phyloP scores from a whole-genome alignment of 2,113 vertebrate genomes.

The Daubentonia madagascariensis region DNA sequence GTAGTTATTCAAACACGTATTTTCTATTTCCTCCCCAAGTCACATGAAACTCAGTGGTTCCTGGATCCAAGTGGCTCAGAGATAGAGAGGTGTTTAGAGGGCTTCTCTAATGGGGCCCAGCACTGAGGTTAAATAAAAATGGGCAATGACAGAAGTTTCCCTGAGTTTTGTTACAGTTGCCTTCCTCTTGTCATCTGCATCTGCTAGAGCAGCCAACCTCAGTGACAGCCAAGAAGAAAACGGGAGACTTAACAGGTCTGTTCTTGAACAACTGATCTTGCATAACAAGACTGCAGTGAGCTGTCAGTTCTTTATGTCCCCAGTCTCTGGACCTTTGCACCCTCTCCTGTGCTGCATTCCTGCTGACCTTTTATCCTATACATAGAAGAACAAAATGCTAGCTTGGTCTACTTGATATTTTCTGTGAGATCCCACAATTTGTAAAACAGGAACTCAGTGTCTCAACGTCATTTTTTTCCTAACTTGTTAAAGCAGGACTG shows the following conservation, averaged over 20 bases:
- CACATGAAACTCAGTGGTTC: neutral
- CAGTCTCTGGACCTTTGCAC: conserved; percentile 23
- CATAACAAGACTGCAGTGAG: conserved; percentile 28
- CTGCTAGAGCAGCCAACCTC: conserved; percentile 51
- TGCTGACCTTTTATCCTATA: neutral
- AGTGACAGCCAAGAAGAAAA: conserved; percentile 50
- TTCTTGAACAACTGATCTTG: conserved; percentile 52
- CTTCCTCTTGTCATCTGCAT: conserved; percentile 72
- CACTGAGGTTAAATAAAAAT: conserved; percentile 42
- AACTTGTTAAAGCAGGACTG: neutral
- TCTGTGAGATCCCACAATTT: neutral
- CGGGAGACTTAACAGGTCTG: conserved; percentile 19
- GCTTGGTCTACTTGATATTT: neutral
- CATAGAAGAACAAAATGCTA: neutral
- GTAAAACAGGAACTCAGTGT: neutral
- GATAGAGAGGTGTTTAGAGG: neutral
- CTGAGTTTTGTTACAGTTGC: conserved; percentile 57
- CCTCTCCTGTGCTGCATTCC: neutral
- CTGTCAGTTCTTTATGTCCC: conserved; percentile 55
- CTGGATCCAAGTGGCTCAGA: neutral
- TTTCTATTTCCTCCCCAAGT: neutral
- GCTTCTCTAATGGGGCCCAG: neutral
- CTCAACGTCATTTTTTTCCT: neutral
- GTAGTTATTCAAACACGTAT: neutral
- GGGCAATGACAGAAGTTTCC: conserved; percentile 10